A percentile compares a stretch with the other conserved stretches of the same genome.
These are phyloP conservation scores for Phylloscopus collybita DNA, from an alignment of 2,797 vertebrate genomes.

Conservation along the genomic window DNA sequence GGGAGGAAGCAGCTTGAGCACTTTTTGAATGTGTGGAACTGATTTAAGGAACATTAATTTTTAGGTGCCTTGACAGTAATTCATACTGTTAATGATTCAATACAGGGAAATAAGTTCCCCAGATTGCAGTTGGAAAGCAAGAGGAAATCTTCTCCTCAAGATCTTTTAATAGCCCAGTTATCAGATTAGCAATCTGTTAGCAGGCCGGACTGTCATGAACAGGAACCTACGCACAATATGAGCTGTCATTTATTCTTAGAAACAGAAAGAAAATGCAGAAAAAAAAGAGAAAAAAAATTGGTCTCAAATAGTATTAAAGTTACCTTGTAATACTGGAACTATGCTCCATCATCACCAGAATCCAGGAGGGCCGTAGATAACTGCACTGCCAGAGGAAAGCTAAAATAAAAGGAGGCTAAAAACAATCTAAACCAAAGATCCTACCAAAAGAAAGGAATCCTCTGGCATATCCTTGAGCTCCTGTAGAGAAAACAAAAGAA, in stretches of 20 bases:
- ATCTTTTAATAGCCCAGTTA: constrained; percentile 71
- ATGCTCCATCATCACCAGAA: neutral
- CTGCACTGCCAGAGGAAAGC: neutral
- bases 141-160: constrained; percentile 56
- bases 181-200: constrained; percentile 74
- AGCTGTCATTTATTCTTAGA: constrained; percentile 72
- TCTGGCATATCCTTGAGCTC: neutral
- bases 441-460: neutral
- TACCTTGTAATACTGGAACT: neutral
- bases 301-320: neutral
- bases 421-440: neutral
- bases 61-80: neutral
- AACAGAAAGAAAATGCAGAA: constrained; percentile 36
- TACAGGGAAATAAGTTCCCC: constrained; percentile 15
- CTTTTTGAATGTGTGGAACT: neutral
- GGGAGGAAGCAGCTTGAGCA: neutral
- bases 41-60: neutral
- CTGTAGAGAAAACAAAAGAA: neutral
- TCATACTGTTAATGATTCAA: constrained; percentile 24
- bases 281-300: neutral
- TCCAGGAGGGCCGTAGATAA: neutral
- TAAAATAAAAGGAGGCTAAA: neutral
- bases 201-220: constrained; percentile 68
- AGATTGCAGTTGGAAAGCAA: constrained; percentile 37
- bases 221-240: constrained; percentile 73